These are phyloP conservation scores for Schizopygopsis pylzovi DNA, from an alignment of 2,797 vertebrate genomes.

Conservation along the genomic window DNA sequence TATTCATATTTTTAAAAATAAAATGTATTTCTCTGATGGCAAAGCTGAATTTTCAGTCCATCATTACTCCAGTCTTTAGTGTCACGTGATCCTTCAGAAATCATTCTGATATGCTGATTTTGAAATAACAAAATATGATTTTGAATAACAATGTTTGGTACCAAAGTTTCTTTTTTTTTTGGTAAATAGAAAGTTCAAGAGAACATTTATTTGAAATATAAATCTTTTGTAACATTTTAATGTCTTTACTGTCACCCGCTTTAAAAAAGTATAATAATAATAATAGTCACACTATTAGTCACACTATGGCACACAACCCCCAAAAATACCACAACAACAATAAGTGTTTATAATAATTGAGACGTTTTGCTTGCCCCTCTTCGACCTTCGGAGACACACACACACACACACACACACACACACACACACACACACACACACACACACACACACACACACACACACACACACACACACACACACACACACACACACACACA, in stretches of 20 bases:
- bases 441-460: background rate
- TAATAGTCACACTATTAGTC: background rate
- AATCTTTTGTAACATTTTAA: background rate
- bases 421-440: background rate
- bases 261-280: background rate
- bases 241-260: background rate
- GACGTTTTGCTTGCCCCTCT: background rate
- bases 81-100: background rate
- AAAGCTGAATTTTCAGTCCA: background rate
- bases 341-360: background rate
- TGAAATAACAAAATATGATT: background rate
- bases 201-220: background rate
- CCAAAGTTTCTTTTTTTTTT: too few relatives aligned
- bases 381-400: background rate
- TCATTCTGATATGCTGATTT: background rate
- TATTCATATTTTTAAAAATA: background rate
- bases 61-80: background rate
- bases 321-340: background rate
- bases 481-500: background rate
- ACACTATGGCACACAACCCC: background rate
- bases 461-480: too few relatives aligned
- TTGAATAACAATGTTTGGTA: too few relatives aligned
- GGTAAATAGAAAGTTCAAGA: background rate
- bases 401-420: background rate
- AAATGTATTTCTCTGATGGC: background rate